Base-by-base conservation (phyloP, 2,113 vertebrate species). In the Dipodomys ordii region DNA sequence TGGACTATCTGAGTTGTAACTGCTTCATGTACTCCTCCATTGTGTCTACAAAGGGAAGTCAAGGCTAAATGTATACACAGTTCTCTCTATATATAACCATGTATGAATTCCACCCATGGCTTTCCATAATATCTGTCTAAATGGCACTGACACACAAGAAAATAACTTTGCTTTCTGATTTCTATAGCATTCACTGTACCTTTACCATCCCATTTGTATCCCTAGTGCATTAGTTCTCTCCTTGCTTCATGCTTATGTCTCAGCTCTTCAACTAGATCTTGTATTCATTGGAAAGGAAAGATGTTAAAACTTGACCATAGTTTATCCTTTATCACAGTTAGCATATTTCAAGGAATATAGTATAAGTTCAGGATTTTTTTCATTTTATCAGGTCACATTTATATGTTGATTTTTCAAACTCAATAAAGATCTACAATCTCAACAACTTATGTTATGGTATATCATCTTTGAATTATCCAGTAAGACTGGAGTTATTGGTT, bases 401-500 rank as follows among this genome's bases (percentile, higher is more conserved):
- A 69, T 28, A 25, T 32, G 22, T 44, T 74, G 28, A 67, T 60
- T 73, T 10, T 89, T 87, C 16, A 80, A 68, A 77, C 28, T 65
- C 16, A 83, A 20, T 78, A 46, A 93, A 92, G 23, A 4, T 4
- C 3, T 92, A 82, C 73, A 15, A 68, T 88, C 90, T 72, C 78
- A 80, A 69, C 57, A 82, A 81, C 76, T 91, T 76, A 35, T 86
- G 60, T 2, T 73, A 25, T 90, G 73, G 0, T 0, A 79, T 8
- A 3, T 90, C 25, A 39, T 60, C 32, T 53, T 78, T 76, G 76
- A 16, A 46, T 83, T 88, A 72, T 30, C 18, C 20, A 72, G 68
- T 78, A 87, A 74, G 15, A 3, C 82, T 83, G 27, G 32, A 90
- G 90, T 78, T 90, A 67, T 39, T 83, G 44, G 12, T 1, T 23